These are phyloP conservation scores for Octonoba sinensis DNA, from an alignment of 2,888 invertebrate species.

Conservation along the genomic window DNA sequence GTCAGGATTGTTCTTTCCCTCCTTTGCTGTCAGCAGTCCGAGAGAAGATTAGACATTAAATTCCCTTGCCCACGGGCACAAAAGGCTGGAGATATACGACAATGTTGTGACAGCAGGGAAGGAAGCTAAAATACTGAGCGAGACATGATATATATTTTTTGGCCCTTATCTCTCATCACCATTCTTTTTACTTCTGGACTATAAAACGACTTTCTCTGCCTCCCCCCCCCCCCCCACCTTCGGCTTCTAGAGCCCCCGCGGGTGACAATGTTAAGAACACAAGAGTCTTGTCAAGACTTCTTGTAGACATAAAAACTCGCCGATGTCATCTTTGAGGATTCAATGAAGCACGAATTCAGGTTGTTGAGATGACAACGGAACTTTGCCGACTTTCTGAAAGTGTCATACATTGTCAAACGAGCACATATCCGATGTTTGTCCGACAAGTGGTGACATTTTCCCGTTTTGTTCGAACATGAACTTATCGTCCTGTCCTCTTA, in stretches of 20 bases:
- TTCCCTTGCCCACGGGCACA: constrained; percentile 13
- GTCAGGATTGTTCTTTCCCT: background rate
- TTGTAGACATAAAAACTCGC: constrained; percentile 25
- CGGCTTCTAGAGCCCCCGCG: constrained; percentile 1
- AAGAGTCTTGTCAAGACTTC: background rate
- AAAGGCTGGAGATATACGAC: constrained; percentile 52
- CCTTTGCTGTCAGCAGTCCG: constrained; percentile 26
- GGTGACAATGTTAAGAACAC: constrained; percentile 40
- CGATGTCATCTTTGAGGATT: constrained; percentile 47
- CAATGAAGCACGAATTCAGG: constrained; percentile 48
- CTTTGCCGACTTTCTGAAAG: too few relatives aligned
- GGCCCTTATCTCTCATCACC: constrained; percentile 4
- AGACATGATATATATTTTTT: constrained; percentile 42
- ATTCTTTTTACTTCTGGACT: background rate
- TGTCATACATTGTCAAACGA: background rate
- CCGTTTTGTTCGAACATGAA: background rate
- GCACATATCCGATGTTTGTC: background rate
- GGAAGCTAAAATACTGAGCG: constrained; percentile 29
- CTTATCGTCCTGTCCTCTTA: too few relatives aligned
- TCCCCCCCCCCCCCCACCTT: too few relatives aligned
- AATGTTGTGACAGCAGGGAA: constrained; percentile 59
- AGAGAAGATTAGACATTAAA: constrained; percentile 40
- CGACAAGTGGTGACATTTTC: constrained; percentile 6
- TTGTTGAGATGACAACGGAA: background rate
- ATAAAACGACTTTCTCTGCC: background rate